Evolutionary conservation across 2,113 vertebrate species (phyloP).

Genomic region (Nothoprocta pentlandii): DNA sequence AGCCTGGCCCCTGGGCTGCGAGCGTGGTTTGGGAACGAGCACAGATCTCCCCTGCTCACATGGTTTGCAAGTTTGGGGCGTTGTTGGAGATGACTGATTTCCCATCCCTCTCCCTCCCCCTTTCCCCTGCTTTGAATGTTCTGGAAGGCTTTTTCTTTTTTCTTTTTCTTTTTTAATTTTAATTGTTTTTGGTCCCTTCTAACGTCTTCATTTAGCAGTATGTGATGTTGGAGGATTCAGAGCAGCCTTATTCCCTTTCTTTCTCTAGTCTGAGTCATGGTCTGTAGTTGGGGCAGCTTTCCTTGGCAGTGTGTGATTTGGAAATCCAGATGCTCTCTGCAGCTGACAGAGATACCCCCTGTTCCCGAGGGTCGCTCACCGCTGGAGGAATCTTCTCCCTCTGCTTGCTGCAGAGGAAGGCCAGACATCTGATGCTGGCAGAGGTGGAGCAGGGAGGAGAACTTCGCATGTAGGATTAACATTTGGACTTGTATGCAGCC

Average conservation of each 20-base stretch:
- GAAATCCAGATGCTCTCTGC: not conserved
- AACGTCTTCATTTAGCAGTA: not conserved
- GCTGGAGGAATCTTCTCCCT: not conserved
- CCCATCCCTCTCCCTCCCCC: not conserved
- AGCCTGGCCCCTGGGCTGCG: not conserved
- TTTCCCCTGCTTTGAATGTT: no score
- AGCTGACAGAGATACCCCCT: not conserved
- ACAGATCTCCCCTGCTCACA: not conserved
- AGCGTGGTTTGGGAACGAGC: not conserved
- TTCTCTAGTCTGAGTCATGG: not conserved
- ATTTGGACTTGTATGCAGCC: not conserved
- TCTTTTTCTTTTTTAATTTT: no score
- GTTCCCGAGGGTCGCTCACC: not conserved
- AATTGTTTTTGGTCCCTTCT: no score
- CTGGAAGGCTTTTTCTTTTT: no score
- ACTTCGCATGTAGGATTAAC: not conserved
- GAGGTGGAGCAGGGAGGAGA: not conserved
- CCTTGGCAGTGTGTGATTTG: not conserved
- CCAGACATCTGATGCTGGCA: not conserved
- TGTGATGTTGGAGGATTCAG: not conserved
- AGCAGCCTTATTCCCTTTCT: not conserved
- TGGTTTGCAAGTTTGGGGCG: fast-evolving
- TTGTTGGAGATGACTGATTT: not conserved
- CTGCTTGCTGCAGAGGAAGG: not conserved
- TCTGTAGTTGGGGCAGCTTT: not conserved